Evolutionary conservation across 2,113 vertebrate species (phyloP), one percentile per base, ranked within the genome.

Genomic region (Hippocampus abdominalis): DNA sequence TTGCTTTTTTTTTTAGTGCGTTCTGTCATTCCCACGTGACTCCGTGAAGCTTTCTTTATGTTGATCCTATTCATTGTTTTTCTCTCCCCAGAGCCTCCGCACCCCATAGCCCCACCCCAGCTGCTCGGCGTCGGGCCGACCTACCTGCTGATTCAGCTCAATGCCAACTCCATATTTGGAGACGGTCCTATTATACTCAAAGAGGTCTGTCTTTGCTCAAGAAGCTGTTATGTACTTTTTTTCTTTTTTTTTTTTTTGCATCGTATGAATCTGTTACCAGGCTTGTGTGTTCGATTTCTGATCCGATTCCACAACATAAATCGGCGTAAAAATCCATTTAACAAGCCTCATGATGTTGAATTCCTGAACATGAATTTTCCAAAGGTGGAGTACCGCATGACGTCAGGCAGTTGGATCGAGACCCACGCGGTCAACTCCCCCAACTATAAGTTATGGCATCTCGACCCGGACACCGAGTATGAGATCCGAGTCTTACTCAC

Each of bases 131-230:
- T 98, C 0, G 97, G 97, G 4, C 95, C 97, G 0, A 99, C 97
- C 0, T 99, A 99, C 70, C 89, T 99, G 78, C 93, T 99, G 40
- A 98, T 99, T 83, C 97, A 99, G 80, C 92, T 99, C 39, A 99
- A 99, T 3, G 95, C 97, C 12, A 99, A 99, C 88, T 99, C 97
- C 0, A 99, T 99, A 76, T 98, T 98, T 71, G 97, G 97, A 0
- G 97, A 99, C 0, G 97, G 97, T 20, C 97, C 97, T 16, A 98
- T 99, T 61, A 96, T 99, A 76, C 86, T 98, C 66, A 98, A 98
- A 79, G 97, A 99, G 86, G 89, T 87, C n/a, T 2, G 82, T 78
- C 54, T 4, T 57, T 2, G 27, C 39, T 23, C 20, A 40, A 9
- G 2, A 36, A 32, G 36, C 9, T 49, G 20, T 20, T 25, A 13